Evolutionary conservation across 2,797 vertebrate genomes (phyloP).

Genomic region (Percopsis omiscomaycus): DNA sequence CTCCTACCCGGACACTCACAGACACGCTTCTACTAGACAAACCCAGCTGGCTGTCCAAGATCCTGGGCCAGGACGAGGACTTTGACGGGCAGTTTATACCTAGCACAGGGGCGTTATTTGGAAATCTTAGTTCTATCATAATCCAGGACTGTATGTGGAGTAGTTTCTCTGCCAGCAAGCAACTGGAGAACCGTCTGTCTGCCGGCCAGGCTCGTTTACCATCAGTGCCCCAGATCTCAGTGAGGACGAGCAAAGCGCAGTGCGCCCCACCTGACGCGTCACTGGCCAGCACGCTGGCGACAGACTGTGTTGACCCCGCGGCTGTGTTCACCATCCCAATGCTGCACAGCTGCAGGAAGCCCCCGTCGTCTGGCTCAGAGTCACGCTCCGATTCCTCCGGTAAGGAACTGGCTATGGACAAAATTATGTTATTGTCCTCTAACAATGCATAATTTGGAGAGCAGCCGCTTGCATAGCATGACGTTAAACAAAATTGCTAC

Average conservation of each 20-base stretch:
- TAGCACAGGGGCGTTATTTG: constrained; percentile 78
- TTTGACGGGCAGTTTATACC: constrained; percentile 72
- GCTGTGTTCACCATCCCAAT: constrained; percentile 87
- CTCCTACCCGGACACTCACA: constrained; percentile 79
- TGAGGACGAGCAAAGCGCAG: constrained; percentile 60
- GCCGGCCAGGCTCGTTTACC: constrained; percentile 49
- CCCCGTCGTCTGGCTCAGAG: constrained; percentile 91
- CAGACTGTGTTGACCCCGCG: constrained; percentile 86
- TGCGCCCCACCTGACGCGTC: constrained; percentile 58
- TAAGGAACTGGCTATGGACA: constrained; percentile 76
- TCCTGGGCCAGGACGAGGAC: constrained; percentile 81
- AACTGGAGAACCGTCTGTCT: constrained; percentile 84
- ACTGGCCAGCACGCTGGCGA: constrained; percentile 33
- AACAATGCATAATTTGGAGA: constrained; percentile 64
- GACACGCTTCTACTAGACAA: constrained; percentile 63
- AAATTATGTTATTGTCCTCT: constrained; percentile 49
- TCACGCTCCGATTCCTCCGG: constrained; percentile 94
- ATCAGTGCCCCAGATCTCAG: constrained; percentile 47
- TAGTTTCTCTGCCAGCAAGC: constrained; percentile 88
- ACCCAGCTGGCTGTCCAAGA: constrained; percentile 73
- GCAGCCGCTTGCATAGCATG: constrained; percentile 4
- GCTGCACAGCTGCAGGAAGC: constrained; percentile 78
- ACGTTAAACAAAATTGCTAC: constrained; percentile 42
- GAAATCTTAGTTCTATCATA: constrained; percentile 90
- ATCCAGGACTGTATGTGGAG: constrained; percentile 99